Conservation (phyloP, 2,888 invertebrate species). For the Coenonympha arcania region DNA sequence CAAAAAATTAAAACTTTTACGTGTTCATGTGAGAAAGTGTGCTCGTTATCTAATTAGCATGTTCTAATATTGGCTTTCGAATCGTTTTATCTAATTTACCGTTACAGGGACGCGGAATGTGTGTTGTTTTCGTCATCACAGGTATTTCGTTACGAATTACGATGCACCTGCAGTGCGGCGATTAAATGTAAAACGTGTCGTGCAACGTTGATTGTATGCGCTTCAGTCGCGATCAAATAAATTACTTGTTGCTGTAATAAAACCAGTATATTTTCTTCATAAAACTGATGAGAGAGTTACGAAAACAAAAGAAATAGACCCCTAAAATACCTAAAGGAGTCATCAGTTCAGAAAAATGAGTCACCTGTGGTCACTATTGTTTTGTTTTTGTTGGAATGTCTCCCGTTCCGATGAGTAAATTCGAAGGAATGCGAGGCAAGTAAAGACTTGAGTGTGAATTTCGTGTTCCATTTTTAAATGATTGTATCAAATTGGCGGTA, state of each 20-base stretch:
- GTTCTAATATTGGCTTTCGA: constrained; percentile 35
- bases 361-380: constrained; percentile 65
- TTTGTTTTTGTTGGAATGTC: constrained; percentile 64
- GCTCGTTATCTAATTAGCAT: constrained; percentile 46
- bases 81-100: constrained; percentile 55
- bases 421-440: constrained; percentile 22
- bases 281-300: constrained; percentile 28
- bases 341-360: constrained; percentile 59
- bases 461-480: constrained; percentile 29
- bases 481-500: constrained; percentile 23
- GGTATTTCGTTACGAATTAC: constrained; percentile 55
- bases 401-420: constrained; percentile 51
- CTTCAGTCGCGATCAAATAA: constrained; percentile 40
- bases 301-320: constrained; percentile 40
- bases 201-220: constrained; percentile 37
- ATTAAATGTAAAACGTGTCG: constrained; percentile 28
- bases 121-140: constrained; percentile 43
- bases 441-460: no score
- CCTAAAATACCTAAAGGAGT: constrained; percentile 38
- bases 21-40: constrained; percentile 62
- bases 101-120: constrained; percentile 57
- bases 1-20: constrained; percentile 51
- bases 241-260: constrained; percentile 42
- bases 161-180: constrained; percentile 65
- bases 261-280: constrained; percentile 34